Base-by-base conservation (phyloP, 2,113 vertebrate species). In the Notarius quadriscutis region DNA sequence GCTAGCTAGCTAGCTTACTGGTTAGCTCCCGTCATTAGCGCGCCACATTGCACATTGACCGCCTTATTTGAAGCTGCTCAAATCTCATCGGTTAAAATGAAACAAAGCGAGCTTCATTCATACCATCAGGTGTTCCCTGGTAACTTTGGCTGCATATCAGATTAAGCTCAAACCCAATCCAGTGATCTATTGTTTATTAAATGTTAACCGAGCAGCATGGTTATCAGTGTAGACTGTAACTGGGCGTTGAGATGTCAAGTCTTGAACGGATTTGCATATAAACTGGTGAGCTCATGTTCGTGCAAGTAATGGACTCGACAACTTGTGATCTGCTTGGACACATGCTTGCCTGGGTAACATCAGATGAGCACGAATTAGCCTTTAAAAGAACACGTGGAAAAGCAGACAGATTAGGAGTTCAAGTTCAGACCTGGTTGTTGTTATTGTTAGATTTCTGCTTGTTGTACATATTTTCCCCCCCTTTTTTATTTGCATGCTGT, bases 301-400 rank as follows among this genome's bases (percentile, higher is more conserved):
- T 5, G 2, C 10, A 62, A 72, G 11, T 22, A 84, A 30, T 71
- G 11, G 78, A 69, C 25, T 81, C 14, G 20, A 34, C 58, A 55
- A n/a, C 41, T 77, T 51, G 34, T 87, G 53, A 57, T 69, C 25
- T 72, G n/a, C 63, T 25, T 27, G 83, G 65, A 30, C 41, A 81
- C 89, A 91, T 89, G 89, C 86, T 91, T 89, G 87, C 71, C 41
- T 92, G 80, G 86, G 20, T 57, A 27, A 48, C 15, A 5, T 30
- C 77, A 91, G 92, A 90, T 91, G 91, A 93, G 90, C 90, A 92
- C 92, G 94, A 94, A 93, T 92, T 62, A 65, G 88, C 81, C 30
- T 80, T 79, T 88, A 83, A 86, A 90, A 91, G 91, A 94, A 94
- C 94, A 94, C 93, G 94, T 95, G 93, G 94, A 92, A 92, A 85